Evolutionary conservation across 2,888 invertebrate species (phyloP).

Genomic region (Salpingus planirostris): DNA sequence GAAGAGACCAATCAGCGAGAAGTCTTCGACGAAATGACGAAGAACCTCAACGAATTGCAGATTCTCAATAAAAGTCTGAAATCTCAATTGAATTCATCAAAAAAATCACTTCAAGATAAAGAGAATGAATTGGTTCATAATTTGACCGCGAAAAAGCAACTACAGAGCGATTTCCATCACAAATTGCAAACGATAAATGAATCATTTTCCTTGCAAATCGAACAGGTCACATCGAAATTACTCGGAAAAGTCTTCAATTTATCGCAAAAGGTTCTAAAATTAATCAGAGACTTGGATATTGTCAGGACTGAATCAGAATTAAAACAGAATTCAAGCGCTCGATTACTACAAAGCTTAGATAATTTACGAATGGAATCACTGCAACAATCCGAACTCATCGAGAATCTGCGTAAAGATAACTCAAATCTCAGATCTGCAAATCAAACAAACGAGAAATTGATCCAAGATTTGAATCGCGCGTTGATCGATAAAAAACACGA

Average conservation of each 20-base stretch:
- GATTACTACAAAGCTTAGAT: constrained; percentile 29
- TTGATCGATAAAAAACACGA: neutral
- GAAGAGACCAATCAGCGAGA: constrained; percentile 33
- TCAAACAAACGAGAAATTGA: constrained; percentile 24
- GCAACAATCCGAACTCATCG: constrained; percentile 22
- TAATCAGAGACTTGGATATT: constrained; percentile 24
- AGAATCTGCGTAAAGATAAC: constrained; percentile 29
- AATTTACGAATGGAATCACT: constrained; percentile 29
- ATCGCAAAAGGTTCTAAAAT: constrained; percentile 21
- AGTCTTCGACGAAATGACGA: constrained; percentile 34
- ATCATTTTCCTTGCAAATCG: constrained; percentile 8
- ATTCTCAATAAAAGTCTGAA: constrained; percentile 19
- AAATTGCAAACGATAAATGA: constrained; percentile 8
- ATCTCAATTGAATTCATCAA: constrained; percentile 24
- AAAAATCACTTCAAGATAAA: constrained; percentile 17
- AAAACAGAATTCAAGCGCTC: constrained; percentile 24
- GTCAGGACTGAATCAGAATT: constrained; percentile 25
- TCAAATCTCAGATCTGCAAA: constrained; percentile 21
- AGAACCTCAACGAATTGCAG: constrained; percentile 27
- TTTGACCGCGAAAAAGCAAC: constrained; percentile 1
- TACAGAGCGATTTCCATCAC: constrained; percentile 5
- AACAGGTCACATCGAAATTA: constrained; percentile 11
- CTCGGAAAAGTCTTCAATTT: constrained; percentile 16
- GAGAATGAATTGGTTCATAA: constrained; percentile 5
- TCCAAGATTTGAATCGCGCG: neutral